Evolutionary conservation across 2,888 invertebrate genomes (phyloP), one percentile per base, ranked within the genome.

Genomic region (Diachrysia chrysitis): DNA sequence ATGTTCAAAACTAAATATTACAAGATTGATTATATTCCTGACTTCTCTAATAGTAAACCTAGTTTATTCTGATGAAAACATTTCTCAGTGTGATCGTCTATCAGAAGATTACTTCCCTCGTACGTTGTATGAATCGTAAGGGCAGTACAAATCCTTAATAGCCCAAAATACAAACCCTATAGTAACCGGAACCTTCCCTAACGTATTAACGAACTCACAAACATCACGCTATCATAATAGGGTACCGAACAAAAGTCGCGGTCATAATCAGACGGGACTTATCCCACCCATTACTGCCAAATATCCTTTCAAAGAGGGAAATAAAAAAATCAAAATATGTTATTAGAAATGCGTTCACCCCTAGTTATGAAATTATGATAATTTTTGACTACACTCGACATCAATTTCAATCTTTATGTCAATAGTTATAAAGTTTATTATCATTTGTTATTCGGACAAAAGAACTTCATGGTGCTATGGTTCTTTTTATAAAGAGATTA

Each of bases 311-410:
- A 85, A 85, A 83, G 84, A 83, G 76, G 84, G 73, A 77, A 71
- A 85, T 84, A 87, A 92, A 92, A 92, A 93, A 90, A 92, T 90
- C 90, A 88, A 89, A 92, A 91, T 91, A 91, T 88, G 90, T 91
- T 93, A 94, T 93, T 91, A 92, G 91, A 91, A 92, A 92, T 90
- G 88, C 85, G 86, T 85, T 84, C 90, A 81, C 91, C 93, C 92
- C 89, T 91, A 87, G 89, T 91, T 94, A 93, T 92, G 91, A 91
- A 92, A 93, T 93, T 94, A 94, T 93, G 92, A 84, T 92, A 93
- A 93, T 92, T 66, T 73, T 75, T 6, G 25, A 54, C 0, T 6
- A 7, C 17, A 29, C 1, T 10, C 3, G 3, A 12, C 7, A 19
- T 2, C 2, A 14, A 66, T 23, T 60, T 69, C 55, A 9, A 0